Percentiles rank a stretch among this genome's conserved stretches.
Conservation (phyloP, 2,888 invertebrate genomes). For the Dasysyrphus tricinctus region DNA sequence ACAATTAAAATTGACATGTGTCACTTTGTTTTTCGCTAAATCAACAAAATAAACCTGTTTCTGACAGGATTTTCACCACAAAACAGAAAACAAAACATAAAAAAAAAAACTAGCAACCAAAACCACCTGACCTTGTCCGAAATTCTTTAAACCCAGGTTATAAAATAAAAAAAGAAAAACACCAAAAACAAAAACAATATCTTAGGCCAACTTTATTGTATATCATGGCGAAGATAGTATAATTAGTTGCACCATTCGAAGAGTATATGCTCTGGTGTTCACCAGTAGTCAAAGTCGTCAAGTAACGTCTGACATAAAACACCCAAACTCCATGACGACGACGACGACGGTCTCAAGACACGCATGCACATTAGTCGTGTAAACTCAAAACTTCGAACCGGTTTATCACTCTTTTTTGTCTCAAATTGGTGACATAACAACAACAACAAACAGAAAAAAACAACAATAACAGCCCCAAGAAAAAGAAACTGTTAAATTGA, state of each 20-base stretch:
- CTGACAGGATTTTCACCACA: slow-evolving; percentile 58
- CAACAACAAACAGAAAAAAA: slow-evolving; percentile 9
- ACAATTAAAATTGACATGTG: slow-evolving; percentile 53
- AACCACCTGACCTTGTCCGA: slow-evolving; percentile 73
- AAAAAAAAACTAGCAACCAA: slow-evolving; percentile 35
- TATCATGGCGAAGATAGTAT: slow-evolving; percentile 37
- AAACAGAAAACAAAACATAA: slow-evolving; percentile 15
- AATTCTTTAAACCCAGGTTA: slow-evolving; percentile 47
- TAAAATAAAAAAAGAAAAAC: neutral
- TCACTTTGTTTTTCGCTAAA: slow-evolving; percentile 17
- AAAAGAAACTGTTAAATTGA: slow-evolving; percentile 67
- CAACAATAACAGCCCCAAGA: neutral
- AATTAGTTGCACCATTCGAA: slow-evolving; percentile 60
- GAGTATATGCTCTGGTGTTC: neutral
- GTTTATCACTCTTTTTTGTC: slow-evolving; percentile 35
- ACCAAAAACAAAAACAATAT: slow-evolving; percentile 50
- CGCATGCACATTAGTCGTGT: slow-evolving; percentile 56
- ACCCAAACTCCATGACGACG: slow-evolving; percentile 28
- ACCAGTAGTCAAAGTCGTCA: slow-evolving; percentile 44
- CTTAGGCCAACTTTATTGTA: slow-evolving; percentile 63
- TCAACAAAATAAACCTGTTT: slow-evolving; percentile 34
- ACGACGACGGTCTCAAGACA: slow-evolving; percentile 20
- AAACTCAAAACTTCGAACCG: slow-evolving; percentile 54
- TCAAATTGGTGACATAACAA: slow-evolving; percentile 69
- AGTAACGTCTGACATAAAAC: slow-evolving; percentile 54